Evolutionary conservation across 2,113 vertebrate species (phyloP).

Genomic region (Elaphurus davidianus): DNA sequence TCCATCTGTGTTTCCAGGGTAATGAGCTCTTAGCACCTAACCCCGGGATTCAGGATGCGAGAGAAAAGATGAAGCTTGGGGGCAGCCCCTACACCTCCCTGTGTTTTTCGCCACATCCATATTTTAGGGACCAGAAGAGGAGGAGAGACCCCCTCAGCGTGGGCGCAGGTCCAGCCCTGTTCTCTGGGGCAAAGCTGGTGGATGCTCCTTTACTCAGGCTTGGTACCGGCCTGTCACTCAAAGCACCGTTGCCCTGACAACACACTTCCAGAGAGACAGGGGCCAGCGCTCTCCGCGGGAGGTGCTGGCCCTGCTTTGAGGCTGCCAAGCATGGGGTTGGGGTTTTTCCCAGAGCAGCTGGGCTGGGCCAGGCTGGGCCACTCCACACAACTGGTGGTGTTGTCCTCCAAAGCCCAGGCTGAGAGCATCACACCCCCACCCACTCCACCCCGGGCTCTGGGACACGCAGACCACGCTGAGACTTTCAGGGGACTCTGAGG

Average conservation of each 20-base stretch:
- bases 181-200: neutral
- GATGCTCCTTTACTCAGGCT: neutral
- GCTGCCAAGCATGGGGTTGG: neutral
- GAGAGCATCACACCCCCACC: neutral
- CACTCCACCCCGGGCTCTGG: neutral
- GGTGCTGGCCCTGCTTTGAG: neutral
- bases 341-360: slow-evolving; percentile 4
- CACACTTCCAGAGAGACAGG: neutral
- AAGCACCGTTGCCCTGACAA: slow-evolving; percentile 51
- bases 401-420: neutral
- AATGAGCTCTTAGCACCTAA: neutral
- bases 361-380: neutral
- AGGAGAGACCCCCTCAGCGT: neutral
- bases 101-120: neutral
- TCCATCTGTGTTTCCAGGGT: neutral
- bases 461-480: accelerated
- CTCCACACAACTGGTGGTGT: neutral
- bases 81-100: neutral
- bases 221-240: slow-evolving; percentile 52
- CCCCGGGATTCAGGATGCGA: neutral
- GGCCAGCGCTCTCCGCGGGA: slow-evolving; percentile 3
- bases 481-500: neutral
- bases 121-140: neutral
- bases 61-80: neutral
- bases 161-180: neutral